Evolutionary conservation across 2,113 vertebrate species (phyloP), one percentile per base, ranked within the genome.

Genomic region (Gobius niger): DNA sequence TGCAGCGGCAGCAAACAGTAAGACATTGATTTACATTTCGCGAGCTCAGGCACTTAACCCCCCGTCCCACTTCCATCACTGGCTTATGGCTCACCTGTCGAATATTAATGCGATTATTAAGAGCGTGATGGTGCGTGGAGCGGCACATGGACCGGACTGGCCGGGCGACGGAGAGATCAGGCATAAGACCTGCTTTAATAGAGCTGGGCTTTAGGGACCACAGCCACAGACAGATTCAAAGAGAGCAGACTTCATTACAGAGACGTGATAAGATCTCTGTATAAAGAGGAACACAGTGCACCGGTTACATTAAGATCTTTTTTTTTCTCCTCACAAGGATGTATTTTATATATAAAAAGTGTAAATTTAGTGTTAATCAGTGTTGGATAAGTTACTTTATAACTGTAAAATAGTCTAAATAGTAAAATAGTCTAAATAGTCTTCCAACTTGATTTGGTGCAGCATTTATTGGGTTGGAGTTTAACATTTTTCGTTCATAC

Each of bases 161-260:
- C 71, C 76, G 41, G 7, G 14, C 7, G 10, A 18, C 51, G 0
- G 52, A 12, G 65, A 57, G 47, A 56, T 68, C 83, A 8, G 63
- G 80, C 85, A 14, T 50, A 73, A 77, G 74, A 70, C 64, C 67
- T 53, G 13, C 72, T 15, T 71, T 82, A 74, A 84, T 68, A 73
- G 82, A 64, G 8, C 19, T 18, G 77, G 66, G 73, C 75, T 66
- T 75, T 63, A 59, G 85, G 79, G 82, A 67, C 74, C 57, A 1
- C 9, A 47, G 68, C 56, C 60, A 44, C 54, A 12, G 66, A 52
- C n/a, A 4, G 51, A 54, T 15, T 11, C 12, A 75, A 24, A 8
- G 1, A 50, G 42, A 18, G 51, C 4, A 54, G 16, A 13, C 44
- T 11, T 63, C n/a, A 47, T 70, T 40, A 70, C 42, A n/a, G 53